Percentiles rank a stretch among this genome's conserved stretches.
Evolutionary conservation across 92 coral and sea anemone species (phyloP).

Genomic region (Phenganax marumi): DNA sequence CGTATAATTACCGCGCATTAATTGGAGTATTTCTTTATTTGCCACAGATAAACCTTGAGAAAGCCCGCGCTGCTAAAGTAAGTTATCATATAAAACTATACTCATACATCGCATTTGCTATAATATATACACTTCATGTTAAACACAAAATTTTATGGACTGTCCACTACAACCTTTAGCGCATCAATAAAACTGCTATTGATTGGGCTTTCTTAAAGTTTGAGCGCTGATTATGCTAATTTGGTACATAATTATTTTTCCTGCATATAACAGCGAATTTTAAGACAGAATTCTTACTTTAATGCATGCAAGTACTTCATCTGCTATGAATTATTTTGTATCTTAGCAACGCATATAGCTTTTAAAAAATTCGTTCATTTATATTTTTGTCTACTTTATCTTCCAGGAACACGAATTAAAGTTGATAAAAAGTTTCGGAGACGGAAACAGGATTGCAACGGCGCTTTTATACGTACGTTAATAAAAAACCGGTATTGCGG

Average conservation of each 20-base stretch:
- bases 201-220: not conserved
- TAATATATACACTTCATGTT: too few species aligned
- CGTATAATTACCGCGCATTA: not conserved
- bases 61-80: conserved; percentile 41
- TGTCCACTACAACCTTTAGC: not conserved
- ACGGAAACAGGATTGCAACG: conserved; percentile 94
- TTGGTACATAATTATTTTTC: not conserved
- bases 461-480: conserved; percentile 78
- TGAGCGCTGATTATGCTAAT: conserved; percentile 2
- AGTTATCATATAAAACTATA: not conserved
- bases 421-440: conserved; percentile 64
- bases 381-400: not conserved
- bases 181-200: not conserved
- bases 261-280: not conserved
- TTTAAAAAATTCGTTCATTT: not conserved
- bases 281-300: too few species aligned
- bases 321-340: too few species aligned
- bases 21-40: conserved; percentile 16
- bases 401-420: conserved; percentile 67
- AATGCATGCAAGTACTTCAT: too few species aligned
- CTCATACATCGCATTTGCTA: too few species aligned
- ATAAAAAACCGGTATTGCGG: not conserved
- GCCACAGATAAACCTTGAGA: conserved; percentile 37
- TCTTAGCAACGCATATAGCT: not conserved
- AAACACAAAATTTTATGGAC: too few species aligned